Evolutionary conservation across 2,797 vertebrate genomes (phyloP).

Genomic region (Lateolabrax maculatus): DNA sequence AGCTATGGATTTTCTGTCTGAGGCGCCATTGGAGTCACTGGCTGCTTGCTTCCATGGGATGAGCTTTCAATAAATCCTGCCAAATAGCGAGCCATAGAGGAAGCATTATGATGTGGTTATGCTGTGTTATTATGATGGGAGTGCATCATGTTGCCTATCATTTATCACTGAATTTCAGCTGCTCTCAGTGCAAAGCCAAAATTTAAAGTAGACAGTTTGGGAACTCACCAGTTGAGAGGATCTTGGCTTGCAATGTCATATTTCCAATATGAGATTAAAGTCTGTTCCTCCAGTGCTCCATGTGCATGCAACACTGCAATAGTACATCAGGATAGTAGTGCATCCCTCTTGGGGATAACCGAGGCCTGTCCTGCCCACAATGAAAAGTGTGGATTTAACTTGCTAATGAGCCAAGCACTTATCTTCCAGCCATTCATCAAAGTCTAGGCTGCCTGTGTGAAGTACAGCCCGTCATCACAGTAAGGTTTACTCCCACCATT

Average conservation of each 20-base stretch:
- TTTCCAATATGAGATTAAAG: slow-evolving; percentile 68
- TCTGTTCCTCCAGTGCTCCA: slow-evolving; percentile 41
- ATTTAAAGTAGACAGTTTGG: slow-evolving; percentile 62
- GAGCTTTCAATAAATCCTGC: slow-evolving; percentile 70
- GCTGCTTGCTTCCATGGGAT: slow-evolving; percentile 67
- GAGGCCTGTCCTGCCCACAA: slow-evolving; percentile 48
- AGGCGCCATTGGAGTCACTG: slow-evolving; percentile 61
- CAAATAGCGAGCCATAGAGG: slow-evolving; percentile 53
- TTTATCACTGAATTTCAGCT: slow-evolving; percentile 66
- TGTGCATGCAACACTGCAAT: slow-evolving; percentile 9
- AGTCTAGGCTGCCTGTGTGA: slow-evolving; percentile 59
- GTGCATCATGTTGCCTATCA: slow-evolving; percentile 60
- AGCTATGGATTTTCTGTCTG: slow-evolving; percentile 78
- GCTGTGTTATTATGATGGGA: slow-evolving; percentile 64
- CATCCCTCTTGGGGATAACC: slow-evolving; percentile 57
- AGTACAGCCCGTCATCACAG: slow-evolving; percentile 66
- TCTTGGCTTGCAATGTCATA: slow-evolving; percentile 54
- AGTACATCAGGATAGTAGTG: slow-evolving; percentile 31
- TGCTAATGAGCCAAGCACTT: slow-evolving; percentile 74
- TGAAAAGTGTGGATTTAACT: slow-evolving; percentile 72
- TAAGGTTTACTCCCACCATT: slow-evolving; percentile 53
- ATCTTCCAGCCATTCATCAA: slow-evolving; percentile 72
- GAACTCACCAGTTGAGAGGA: slow-evolving; percentile 65
- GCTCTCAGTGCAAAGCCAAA: slow-evolving; percentile 47
- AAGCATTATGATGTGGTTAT: slow-evolving; percentile 71